Evolutionary conservation across 2,113 vertebrate species (phyloP).

Genomic region (Tamias sibiricus): DNA sequence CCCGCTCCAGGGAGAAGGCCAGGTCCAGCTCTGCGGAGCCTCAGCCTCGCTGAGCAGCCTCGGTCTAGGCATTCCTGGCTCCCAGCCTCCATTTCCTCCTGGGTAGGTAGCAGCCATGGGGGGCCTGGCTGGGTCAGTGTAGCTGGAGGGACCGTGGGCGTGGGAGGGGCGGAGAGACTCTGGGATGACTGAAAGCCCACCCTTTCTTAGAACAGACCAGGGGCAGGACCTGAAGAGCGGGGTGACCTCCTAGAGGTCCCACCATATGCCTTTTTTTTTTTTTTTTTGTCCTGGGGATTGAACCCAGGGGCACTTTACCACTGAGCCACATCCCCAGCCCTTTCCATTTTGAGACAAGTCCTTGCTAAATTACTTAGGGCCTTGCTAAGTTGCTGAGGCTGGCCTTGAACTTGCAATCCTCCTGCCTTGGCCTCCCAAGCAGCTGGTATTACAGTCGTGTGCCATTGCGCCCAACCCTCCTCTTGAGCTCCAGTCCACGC

Average conservation of each 20-base stretch:
- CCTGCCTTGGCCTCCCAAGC: no score
- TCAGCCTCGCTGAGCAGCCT: neutral
- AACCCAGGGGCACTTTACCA: no score
- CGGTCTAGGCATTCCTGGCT: neutral
- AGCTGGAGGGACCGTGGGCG: rapidly evolving
- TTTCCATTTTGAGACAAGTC: no score
- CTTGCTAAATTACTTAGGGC: no score
- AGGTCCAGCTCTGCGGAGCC: neutral
- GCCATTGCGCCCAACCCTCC: no score
- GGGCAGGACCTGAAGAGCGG: neutral
- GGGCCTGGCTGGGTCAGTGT: no score
- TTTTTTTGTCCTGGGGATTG: no score
- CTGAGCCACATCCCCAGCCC: no score
- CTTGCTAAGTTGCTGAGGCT: no score
- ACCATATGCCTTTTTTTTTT: no score
- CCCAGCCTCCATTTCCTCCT: neutral
- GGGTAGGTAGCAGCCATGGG: neutral
- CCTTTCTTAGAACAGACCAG: neutral
- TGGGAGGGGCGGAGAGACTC: neutral
- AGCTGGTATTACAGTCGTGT: no score
- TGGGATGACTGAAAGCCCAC: neutral
- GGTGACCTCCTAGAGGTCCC: neutral
- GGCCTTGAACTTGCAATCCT: no score
- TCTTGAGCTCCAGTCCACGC: neutral
- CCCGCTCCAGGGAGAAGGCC: neutral